phyloP scores from a whole-genome alignment of 37 sponge, comb jelly and placozoan genomes.

The Geodia barretti region DNA sequence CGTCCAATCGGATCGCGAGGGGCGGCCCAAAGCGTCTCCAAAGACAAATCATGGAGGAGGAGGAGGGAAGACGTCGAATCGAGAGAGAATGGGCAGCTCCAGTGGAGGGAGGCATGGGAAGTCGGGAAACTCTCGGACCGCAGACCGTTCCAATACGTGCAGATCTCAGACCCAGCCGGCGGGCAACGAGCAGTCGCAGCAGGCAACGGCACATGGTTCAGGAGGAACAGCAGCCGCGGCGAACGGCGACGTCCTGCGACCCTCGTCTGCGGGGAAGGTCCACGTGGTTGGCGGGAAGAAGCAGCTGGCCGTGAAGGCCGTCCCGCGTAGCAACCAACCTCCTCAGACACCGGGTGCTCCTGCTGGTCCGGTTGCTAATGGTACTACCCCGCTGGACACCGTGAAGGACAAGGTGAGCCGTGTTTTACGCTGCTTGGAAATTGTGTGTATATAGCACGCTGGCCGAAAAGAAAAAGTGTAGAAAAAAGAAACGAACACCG shows the following conservation, averaged over 20 bases:
- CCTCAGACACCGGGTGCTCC: not conserved
- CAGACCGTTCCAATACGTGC: not conserved
- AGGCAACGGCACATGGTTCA: not conserved
- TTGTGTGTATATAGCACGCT: no score
- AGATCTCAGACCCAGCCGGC: not conserved
- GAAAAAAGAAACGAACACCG: no score
- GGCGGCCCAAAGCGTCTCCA: not conserved
- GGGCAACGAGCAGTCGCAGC: not conserved
- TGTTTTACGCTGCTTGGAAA: not conserved
- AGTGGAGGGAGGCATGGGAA: not conserved
- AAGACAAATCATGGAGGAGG: not conserved
- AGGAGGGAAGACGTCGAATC: not conserved
- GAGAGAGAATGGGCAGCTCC: not conserved
- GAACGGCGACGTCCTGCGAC: conserved; percentile 26
- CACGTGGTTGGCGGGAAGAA: conserved; percentile 39
- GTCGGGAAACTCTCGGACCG: not conserved
- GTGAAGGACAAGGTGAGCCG: conserved; percentile 22
- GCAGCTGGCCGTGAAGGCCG: conserved; percentile 48
- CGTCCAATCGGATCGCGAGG: not conserved
- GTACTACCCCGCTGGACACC: not conserved
- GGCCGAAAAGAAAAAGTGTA: not conserved
- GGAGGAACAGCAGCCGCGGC: not conserved
- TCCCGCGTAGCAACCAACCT: conserved; percentile 38
- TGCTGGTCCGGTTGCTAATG: not conserved
- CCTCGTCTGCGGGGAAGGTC: conserved; percentile 28